phyloP scores from a whole-genome alignment of 2,113 vertebrate species.

The Gnathonemus longibarbis region DNA sequence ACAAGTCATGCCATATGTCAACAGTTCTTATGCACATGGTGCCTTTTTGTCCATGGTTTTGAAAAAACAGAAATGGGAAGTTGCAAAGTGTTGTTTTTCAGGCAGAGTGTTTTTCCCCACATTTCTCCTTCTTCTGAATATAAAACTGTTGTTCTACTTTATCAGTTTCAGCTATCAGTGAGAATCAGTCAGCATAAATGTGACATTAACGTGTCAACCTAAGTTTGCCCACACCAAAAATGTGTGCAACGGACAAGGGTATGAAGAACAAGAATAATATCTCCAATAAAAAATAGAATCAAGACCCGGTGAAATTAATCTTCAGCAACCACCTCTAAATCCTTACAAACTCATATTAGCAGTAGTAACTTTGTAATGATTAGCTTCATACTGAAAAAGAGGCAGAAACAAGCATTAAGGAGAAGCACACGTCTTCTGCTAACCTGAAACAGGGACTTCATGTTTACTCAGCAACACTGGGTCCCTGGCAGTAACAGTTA shows the following conservation, averaged over 20 bases:
- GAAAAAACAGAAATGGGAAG: not conserved
- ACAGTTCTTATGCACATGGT: not conserved
- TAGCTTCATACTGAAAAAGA: not conserved
- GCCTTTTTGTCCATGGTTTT: not conserved
- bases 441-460: not conserved
- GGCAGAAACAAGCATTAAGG: not conserved
- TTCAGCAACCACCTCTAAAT: not conserved
- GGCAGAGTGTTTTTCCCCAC: not conserved
- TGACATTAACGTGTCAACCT: conserved; percentile 7
- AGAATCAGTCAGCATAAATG: not conserved
- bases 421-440: not conserved
- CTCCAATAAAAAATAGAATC: not conserved
- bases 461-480: not conserved
- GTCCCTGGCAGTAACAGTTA: not conserved
- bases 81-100: not conserved
- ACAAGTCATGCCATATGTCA: not conserved
- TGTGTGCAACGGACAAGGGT: not conserved
- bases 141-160: not conserved
- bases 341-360: not conserved
- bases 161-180: not conserved
- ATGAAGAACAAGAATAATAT: not conserved
- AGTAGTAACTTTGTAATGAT: not conserved
- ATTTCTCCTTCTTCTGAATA: not conserved
- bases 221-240: not conserved
- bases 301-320: not conserved